These are phyloP conservation scores for Gonatopus flavifemur DNA, from an alignment of 1,140 invertebrate species.

Conservation along the genomic window DNA sequence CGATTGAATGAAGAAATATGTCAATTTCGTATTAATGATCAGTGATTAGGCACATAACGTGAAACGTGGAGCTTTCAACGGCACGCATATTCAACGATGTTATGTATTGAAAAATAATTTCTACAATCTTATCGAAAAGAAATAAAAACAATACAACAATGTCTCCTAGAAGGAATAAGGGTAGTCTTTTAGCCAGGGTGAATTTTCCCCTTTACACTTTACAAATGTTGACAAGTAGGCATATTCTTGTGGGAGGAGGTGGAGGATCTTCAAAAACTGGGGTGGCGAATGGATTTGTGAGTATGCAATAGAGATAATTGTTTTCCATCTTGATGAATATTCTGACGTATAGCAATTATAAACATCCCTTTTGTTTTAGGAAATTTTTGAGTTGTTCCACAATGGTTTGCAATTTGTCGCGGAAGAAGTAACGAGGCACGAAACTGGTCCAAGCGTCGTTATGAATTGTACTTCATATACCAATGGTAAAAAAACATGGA, in stretches of 20 bases:
- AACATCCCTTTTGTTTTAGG: slow-evolving; percentile 58
- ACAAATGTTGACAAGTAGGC: slow-evolving; percentile 85
- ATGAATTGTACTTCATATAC: slow-evolving; percentile 83
- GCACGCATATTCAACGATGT: too few species aligned
- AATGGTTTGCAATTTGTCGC: slow-evolving; percentile 79
- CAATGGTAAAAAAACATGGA: slow-evolving; percentile 69
- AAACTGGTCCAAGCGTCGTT: slow-evolving; percentile 84
- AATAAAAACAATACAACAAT: slow-evolving; percentile 29
- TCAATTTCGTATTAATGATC: too few species aligned
- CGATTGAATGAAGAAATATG: too few species aligned
- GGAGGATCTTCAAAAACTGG: slow-evolving; percentile 94
- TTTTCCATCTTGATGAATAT: not conserved
- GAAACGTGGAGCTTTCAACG: too few species aligned
- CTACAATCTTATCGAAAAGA: too few species aligned
- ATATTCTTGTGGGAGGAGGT: slow-evolving; percentile 92
- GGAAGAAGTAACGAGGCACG: slow-evolving; percentile 83
- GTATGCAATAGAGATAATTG: too few species aligned
- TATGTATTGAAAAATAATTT: too few species aligned
- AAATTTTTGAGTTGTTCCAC: slow-evolving; percentile 88
- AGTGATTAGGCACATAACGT: too few species aligned
- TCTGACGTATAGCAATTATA: not conserved
- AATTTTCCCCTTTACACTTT: slow-evolving; percentile 93
- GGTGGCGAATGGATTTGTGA: slow-evolving; percentile 92
- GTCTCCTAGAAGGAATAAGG: slow-evolving; percentile 57
- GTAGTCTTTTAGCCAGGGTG: slow-evolving; percentile 76